Evolutionary conservation across 30 jellyfish, hydroid and myxozoan genomes (phyloP).

Genomic region (Aurelia sp.): DNA sequence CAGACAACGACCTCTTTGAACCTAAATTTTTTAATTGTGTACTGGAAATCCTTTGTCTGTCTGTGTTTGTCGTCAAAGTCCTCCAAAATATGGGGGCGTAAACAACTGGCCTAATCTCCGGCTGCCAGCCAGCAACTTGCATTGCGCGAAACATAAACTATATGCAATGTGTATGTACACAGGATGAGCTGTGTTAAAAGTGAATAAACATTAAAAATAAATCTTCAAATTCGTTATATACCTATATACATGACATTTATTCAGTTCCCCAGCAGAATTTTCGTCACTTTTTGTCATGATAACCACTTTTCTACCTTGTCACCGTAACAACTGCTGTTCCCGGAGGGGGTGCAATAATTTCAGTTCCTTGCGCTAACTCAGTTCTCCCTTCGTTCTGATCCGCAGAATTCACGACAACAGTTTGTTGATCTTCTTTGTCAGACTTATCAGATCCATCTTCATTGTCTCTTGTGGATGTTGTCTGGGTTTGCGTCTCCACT

Average conservation of each 20-base stretch:
- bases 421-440: slow-evolving; percentile 9
- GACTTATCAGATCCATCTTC: slow-evolving; percentile 9
- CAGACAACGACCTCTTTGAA: background rate
- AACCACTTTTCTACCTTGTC: background rate
- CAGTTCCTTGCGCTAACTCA: slow-evolving; percentile 41
- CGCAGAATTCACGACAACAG: slow-evolving; percentile 2
- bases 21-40: too few species aligned
- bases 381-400: slow-evolving; percentile 33
- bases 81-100: too few species aligned
- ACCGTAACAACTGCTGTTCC: background rate
- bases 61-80: too few species aligned
- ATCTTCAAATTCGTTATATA: slow-evolving; percentile 35
- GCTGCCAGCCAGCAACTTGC: background rate
- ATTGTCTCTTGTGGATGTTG: slow-evolving; percentile 46
- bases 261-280: background rate
- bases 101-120: too few species aligned
- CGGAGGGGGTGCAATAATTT: slow-evolving; percentile 20
- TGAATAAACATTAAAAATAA: background rate
- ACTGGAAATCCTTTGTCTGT: too few species aligned
- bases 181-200: background rate
- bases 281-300: background rate
- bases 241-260: slow-evolving; percentile 28
- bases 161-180: background rate
- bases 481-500: slow-evolving; percentile 86
- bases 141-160: background rate